Evolutionary conservation across 2,888 invertebrate genomes (phyloP), one percentile per base, ranked within the genome.

Genomic region (Ditula angustiorana): DNA sequence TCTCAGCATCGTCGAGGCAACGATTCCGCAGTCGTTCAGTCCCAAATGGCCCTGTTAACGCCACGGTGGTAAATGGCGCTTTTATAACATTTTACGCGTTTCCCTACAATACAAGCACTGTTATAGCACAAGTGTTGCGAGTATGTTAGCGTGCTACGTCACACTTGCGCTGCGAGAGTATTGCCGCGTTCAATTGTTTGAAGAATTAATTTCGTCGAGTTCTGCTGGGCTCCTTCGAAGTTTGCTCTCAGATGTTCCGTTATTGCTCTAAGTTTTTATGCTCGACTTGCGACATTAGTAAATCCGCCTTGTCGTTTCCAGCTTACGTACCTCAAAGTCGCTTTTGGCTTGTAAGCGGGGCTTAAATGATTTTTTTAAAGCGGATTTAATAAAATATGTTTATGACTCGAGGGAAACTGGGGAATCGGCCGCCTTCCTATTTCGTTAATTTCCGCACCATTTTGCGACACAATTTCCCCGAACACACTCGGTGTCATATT

Each of bases 401-500:
- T 33, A 26, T 24, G 33, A 19, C 21, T 52, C n/a, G 13, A 33
- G 53, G 19, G 11, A 41, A 52, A 37, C 23, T 46, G 35, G 52
- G 19, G 30, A 37, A 35, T 21, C 52, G 49, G 23, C 52, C 47
- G 56, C 44, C 28, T 21, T 49, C 30, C 56, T 49, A 50, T 57
- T 62, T 49, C 28, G 49, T 57, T 62, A 62, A 62, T 62, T 50
- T 62, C 57, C 62, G 57, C 19, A 44, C 41, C 30, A 23, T 62
- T 62, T 30, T 57, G 50, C 49, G 57, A 62, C 41, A 61, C 46
- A 50, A 62, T 57, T 57, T 62, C 41, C 50, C 62, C 8, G 49
- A 44, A 57, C 21, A 41, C 30, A 50, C 46, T 30, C 61, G 28
- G 41, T 41, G 56, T 50, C 30, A 50, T 37, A 41, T 62, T 41